Evolutionary conservation across 2,888 invertebrate species (phyloP).

Genomic region (Pseudococcus jackbeardsleyi): DNA sequence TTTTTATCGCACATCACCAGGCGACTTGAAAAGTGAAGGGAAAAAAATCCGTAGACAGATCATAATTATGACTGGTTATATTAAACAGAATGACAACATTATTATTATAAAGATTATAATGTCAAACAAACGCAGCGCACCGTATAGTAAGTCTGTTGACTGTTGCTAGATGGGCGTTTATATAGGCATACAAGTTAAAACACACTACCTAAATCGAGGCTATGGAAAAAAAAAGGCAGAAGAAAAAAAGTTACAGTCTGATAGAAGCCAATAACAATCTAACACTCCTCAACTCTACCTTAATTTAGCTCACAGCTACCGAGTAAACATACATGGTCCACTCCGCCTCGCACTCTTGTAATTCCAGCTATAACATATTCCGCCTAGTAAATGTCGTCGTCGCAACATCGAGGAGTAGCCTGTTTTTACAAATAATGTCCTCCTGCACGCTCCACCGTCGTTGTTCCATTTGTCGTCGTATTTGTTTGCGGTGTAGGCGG

Average conservation of each 20-base stretch:
- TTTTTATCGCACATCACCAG: not conserved
- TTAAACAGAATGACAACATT: conserved; percentile 62
- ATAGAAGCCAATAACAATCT: conserved; percentile 62
- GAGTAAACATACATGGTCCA: conserved; percentile 52
- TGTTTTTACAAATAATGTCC: conserved; percentile 51
- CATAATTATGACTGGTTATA: conserved; percentile 60
- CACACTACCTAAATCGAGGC: not conserved
- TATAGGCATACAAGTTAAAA: conserved; percentile 2
- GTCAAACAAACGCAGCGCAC: conserved; percentile 49
- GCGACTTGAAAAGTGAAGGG: conserved; percentile 2
- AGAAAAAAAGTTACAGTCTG: conserved; percentile 34
- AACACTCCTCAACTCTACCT: conserved; percentile 60
- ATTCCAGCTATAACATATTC: conserved; percentile 59
- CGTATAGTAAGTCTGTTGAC: conserved; percentile 48
- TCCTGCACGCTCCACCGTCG: conserved; percentile 20
- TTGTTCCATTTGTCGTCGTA: conserved; percentile 47
- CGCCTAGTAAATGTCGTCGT: conserved; percentile 62
- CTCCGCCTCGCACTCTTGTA: conserved; percentile 61
- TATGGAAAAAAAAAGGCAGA: not conserved
- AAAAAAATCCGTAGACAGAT: conserved; percentile 44
- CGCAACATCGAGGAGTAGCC: conserved; percentile 40
- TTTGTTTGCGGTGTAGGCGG: conserved; percentile 62
- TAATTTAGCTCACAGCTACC: conserved; percentile 57
- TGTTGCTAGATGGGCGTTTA: conserved; percentile 37
- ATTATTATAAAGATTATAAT: conserved; percentile 62